phyloP scores from a whole-genome alignment of 2,888 invertebrate genomes.

The Plebejus anna region DNA sequence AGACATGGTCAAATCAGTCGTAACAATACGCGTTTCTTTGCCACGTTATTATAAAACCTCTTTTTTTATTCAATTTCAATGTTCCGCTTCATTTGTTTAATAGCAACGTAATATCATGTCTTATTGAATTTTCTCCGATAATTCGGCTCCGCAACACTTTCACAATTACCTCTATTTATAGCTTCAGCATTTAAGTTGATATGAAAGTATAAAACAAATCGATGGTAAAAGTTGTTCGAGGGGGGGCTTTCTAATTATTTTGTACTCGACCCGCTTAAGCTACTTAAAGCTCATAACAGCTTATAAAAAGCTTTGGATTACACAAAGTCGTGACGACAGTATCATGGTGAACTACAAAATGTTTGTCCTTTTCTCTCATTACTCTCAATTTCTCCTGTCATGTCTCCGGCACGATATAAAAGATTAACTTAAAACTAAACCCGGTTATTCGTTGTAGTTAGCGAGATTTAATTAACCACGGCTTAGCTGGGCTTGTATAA shows the following conservation, averaged over 20 bases:
- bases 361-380: slow-evolving; percentile 10
- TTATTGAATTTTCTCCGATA: slow-evolving; percentile 3
- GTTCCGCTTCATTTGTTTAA: slow-evolving; percentile 8
- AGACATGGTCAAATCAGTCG: too few species aligned
- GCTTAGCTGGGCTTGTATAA: neutral
- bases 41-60: neutral
- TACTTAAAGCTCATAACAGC: slow-evolving; percentile 21
- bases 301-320: neutral
- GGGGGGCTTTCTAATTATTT: slow-evolving; percentile 25
- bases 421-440: neutral
- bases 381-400: slow-evolving; percentile 15
- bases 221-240: slow-evolving; percentile 22
- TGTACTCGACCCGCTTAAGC: slow-evolving; percentile 18
- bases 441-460: neutral
- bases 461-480: neutral
- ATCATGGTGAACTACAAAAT: slow-evolving; percentile 12
- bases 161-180: slow-evolving; percentile 8
- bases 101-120: neutral
- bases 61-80: neutral
- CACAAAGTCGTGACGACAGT: slow-evolving; percentile 5
- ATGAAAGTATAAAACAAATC: slow-evolving; percentile 28
- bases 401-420: neutral
- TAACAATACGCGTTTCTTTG: neutral
- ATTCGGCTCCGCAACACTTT: slow-evolving; percentile 16
- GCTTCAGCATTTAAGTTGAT: slow-evolving; percentile 7